Conservation (phyloP, 2,888 invertebrate species). For the Tetropium fuscum region DNA sequence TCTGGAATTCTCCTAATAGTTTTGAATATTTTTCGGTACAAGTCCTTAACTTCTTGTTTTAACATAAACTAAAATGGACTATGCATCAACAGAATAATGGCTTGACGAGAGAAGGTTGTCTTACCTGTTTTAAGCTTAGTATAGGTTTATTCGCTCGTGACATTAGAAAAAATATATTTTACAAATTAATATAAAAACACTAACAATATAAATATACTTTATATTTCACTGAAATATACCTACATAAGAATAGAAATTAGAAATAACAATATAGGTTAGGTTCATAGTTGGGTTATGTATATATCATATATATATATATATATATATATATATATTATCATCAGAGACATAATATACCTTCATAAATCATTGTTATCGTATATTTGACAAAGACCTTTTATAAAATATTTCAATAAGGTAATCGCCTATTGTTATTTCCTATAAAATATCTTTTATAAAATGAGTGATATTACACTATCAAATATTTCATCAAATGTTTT, state of each 20-base stretch:
- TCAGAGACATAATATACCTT: too few species aligned
- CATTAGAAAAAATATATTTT: constrained; percentile 24
- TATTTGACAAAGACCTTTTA: too few species aligned
- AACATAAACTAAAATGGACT: constrained; percentile 77
- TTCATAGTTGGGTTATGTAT: not conserved
- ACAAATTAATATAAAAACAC: not conserved
- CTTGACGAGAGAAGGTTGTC: constrained; percentile 12
- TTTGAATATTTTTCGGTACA: constrained; percentile 81
- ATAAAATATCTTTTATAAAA: too few species aligned
- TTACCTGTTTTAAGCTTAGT: constrained; percentile 74
- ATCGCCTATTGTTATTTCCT: too few species aligned
- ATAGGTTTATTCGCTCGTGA: constrained; percentile 50
- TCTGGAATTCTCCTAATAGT: constrained; percentile 77
- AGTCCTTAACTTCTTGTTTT: constrained; percentile 80
- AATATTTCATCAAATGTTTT: too few species aligned
- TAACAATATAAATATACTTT: too few species aligned
- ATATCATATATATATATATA: not conserved
- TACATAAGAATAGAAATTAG: too few species aligned
- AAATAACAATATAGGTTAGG: not conserved
- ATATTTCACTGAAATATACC: too few species aligned
- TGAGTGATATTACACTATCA: too few species aligned
- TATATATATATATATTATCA: too few species aligned
- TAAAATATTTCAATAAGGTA: too few species aligned
- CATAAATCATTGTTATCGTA: too few species aligned
- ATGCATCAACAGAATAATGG: not conserved